Base-by-base conservation (phyloP, 1,140 invertebrate genomes). In the Penaeus vannamei region DNA sequence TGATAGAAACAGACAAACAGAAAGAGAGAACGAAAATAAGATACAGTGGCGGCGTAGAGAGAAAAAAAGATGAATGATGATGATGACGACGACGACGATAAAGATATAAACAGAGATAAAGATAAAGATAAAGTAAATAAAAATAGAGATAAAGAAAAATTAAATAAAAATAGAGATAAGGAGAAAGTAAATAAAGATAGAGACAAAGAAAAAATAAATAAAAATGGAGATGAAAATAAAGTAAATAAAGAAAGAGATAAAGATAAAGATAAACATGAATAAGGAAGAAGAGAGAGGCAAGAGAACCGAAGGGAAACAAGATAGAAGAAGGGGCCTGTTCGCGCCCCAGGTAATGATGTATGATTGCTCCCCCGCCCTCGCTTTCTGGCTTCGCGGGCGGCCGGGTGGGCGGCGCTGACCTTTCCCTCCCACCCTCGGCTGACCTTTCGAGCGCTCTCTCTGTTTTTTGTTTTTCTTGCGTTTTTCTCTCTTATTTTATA, bases 21-120 rank as follows among this genome's bases (percentile, higher is more conserved):
- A 80, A 32, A 36, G 77, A 77, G 72, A 77, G 72, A 77, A 42
- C 20, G 72, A 77, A n/a, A 77, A 42, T 36, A 42, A 77, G 72
- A 77, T 29, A 77, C 29, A 77, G 23, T 36, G 72, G 22, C 29
- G 46, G 77, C 42, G 77, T 36, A 80, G 77, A 80, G 77, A 80
- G 19, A 80, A 29, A 17, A 53, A 80, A 23, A 80, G 32, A 80
- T 22, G 26, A 36, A 32, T 22, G 36, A 2, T 22, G 10, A 29
- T 32, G n/a, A 46, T 8, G n/a, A n/a, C n/a, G n/a, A n/a, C 23
- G 53, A 79, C 20, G n/a, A 46, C 7, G 59, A 26, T 23, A 36
- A 19, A 7, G 12, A 42, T 42, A 19, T 36, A 36, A 22, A 26
- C 8, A 46, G 32, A 80, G 77, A 36, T 36, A 42, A 23, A 19